Evolutionary conservation across 2,113 vertebrate genomes (phyloP).

Genomic region (Dissostichus mawsoni): DNA sequence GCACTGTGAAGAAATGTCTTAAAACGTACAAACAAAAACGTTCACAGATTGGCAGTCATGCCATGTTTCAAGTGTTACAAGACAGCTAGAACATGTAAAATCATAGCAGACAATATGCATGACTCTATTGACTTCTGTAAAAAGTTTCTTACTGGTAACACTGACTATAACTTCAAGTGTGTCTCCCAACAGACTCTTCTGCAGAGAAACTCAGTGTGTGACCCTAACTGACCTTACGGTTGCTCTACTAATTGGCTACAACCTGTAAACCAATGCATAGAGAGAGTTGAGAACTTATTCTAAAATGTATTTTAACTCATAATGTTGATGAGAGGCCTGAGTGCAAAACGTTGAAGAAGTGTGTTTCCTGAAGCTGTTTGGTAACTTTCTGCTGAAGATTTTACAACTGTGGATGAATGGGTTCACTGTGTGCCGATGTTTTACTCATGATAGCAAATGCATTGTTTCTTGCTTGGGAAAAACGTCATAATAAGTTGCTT

Average conservation of each 20-base stretch:
- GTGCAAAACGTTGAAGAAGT: slow-evolving; percentile 23
- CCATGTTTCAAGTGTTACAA: neutral
- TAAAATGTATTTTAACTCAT: neutral
- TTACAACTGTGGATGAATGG: slow-evolving; percentile 59
- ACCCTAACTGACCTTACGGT: neutral
- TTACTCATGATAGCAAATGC: slow-evolving; percentile 62
- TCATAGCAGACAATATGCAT: neutral
- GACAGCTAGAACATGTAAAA: neutral
- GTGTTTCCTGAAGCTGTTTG: slow-evolving; percentile 23
- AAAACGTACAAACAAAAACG: neutral
- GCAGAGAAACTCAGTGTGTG: neutral
- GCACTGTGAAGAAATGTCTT: neutral
- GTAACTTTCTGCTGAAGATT: slow-evolving; percentile 58
- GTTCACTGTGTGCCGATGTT: slow-evolving; percentile 56
- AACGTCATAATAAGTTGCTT: slow-evolving; percentile 67
- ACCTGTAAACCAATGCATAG: neutral
- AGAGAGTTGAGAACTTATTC: neutral
- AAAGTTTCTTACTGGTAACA: neutral
- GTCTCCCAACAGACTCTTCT: neutral
- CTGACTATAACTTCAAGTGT: neutral
- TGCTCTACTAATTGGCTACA: neutral
- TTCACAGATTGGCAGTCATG: slow-evolving; percentile 7
- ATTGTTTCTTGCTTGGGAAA: slow-evolving; percentile 63
- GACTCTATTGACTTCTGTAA: neutral
- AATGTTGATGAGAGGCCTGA: neutral